A percentile compares a stretch with the other conserved stretches of the same genome.
Conservation (phyloP, 1,140 invertebrate species). For the Kradibia gibbosae region DNA sequence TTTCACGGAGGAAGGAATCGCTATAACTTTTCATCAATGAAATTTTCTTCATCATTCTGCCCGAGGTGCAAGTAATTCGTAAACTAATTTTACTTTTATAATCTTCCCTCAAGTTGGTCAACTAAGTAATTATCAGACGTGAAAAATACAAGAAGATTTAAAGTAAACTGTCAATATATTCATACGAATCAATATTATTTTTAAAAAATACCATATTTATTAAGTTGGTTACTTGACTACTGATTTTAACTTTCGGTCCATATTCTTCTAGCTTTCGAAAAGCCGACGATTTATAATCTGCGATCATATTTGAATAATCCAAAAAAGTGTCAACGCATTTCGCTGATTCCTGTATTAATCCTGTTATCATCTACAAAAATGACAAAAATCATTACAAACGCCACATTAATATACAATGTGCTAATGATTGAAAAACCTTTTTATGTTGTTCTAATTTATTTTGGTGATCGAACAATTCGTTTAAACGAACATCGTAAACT, state of each 20-base stretch:
- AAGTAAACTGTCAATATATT: not conserved
- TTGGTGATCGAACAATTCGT: slow-evolving; percentile 33
- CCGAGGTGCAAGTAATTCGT: not conserved
- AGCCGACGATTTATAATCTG: slow-evolving; percentile 19
- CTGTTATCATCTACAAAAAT: slow-evolving; percentile 17
- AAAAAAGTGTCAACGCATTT: slow-evolving; percentile 17
- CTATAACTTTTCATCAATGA: slow-evolving; percentile 8
- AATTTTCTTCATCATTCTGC: slow-evolving; percentile 26
- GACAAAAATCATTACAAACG: not conserved
- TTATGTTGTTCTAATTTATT: slow-evolving; percentile 25
- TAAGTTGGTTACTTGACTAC: slow-evolving; percentile 31
- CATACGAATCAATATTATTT: not conserved
- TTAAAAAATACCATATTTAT: slow-evolving; percentile 36
- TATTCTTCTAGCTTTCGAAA: not conserved
- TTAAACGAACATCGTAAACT: slow-evolving; percentile 24
- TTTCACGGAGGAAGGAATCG: slow-evolving; percentile 3
- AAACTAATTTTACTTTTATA: slow-evolving; percentile 19
- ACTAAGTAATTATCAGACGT: slow-evolving; percentile 6
- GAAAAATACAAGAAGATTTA: not conserved
- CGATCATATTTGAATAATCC: not conserved
- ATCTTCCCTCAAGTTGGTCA: slow-evolving; percentile 21
- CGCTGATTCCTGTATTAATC: slow-evolving; percentile 16
- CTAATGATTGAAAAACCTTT: slow-evolving; percentile 2
- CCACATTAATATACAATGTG: not conserved
- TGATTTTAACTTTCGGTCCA: slow-evolving; percentile 3